These are phyloP conservation scores for Larimichthys crocea DNA, from an alignment of 2,113 vertebrate genomes.

Conservation along the genomic window DNA sequence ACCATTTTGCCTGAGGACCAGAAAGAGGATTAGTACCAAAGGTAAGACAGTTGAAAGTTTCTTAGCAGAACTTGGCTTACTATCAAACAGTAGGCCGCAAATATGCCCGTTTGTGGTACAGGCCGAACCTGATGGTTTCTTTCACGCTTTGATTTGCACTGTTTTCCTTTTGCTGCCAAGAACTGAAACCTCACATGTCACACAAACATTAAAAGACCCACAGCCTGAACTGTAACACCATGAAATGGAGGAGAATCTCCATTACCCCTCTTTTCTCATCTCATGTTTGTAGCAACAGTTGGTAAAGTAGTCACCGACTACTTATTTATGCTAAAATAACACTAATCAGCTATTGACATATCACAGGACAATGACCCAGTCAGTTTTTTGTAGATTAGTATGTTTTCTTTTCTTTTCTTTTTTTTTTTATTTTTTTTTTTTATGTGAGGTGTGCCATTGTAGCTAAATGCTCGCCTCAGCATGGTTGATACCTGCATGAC, in stretches of 20 bases:
- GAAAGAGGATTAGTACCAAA: not conserved
- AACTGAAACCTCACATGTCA: not conserved
- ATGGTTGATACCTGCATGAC: not conserved
- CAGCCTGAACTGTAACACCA: not conserved
- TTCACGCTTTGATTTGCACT: not conserved
- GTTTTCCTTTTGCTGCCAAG: not conserved
- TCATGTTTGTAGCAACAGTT: not conserved
- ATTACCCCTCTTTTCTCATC: not conserved
- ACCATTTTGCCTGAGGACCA: slow-evolving; percentile 21
- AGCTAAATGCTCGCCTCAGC: not conserved
- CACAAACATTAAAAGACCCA: not conserved
- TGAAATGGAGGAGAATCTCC: not conserved
- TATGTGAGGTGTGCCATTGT: not conserved
- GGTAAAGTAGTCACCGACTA: not conserved
- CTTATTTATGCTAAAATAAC: not conserved
- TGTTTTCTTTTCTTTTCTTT: not conserved
- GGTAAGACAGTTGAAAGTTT: not conserved
- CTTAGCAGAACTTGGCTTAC: not conserved
- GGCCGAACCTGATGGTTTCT: not conserved
- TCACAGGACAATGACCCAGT: not conserved
- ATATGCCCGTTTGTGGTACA: not conserved
- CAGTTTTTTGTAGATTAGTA: not conserved
- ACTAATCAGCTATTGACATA: not conserved
- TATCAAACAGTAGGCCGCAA: not conserved
- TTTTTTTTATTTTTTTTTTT: not conserved